Base-by-base conservation (phyloP, 2,113 vertebrate species). In the Tyrannus savana region DNA sequence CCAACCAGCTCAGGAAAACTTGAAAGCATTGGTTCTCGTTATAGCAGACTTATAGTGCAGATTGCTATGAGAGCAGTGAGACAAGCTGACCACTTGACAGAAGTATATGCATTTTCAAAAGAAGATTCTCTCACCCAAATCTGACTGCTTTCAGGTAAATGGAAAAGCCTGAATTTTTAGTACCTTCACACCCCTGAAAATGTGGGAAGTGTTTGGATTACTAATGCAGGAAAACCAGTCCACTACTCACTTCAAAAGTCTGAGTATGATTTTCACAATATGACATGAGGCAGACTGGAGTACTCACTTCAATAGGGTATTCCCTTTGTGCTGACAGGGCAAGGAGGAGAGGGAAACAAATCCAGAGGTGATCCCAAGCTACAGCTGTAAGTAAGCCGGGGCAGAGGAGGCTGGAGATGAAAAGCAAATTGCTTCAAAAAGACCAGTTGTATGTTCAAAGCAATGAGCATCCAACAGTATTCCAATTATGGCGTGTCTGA, bases 261-360 rank as follows among this genome's bases (percentile, higher is more conserved):
- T 19, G 22, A 60, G 24, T 1, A 1, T 17, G 17, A 82, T 14
- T 18, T 55, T 67, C 41, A 44, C 0, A 44, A 44, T 44, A 0
- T 28, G 21, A n/a, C 6, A 15, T 18, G 41, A 47, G 41, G 33
- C 21, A 91, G 56, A 31, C 5, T n/a, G 19, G 6, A 59, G 46
- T 28, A 47, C 16, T 7, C 8, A 22, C 46, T 93, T 82, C 50
- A 79, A 24, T 0, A 9, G 14, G 3, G 12, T 35, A 67, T 42
- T 27, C 23, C 4, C 35, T 71, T 90, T 35, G 22, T 33, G 31
- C 39, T 59, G 23, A 6, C 1, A 6, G 8, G 23, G 21, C 10
- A 53, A 83, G n/a, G 14, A 77, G 35, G 11, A 87, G 30, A 72
- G 44, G 42, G 13, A 69, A 66, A 78, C 10, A 39, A 3, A 6